Percentiles rank a stretch among this genome's conserved stretches.
These are phyloP conservation scores for Corvus moneduloides DNA, from an alignment of 2,113 vertebrate genomes.

Conservation along the genomic window DNA sequence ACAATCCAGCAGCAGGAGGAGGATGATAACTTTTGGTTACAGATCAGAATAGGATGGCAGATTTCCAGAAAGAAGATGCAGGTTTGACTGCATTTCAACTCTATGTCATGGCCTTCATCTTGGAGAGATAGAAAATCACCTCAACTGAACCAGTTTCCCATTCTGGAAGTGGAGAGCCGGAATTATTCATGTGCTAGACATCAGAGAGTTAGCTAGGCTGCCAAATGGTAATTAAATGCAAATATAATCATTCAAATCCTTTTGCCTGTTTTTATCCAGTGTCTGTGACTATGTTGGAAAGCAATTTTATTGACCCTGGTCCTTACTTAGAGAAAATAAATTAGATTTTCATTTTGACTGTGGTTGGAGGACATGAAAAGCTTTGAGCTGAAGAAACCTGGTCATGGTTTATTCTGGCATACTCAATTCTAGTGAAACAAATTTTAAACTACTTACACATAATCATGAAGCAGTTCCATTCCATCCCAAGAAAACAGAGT, in stretches of 20 bases:
- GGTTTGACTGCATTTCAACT: not conserved
- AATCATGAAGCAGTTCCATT: not conserved
- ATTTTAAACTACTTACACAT: not conserved
- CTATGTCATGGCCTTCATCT: not conserved
- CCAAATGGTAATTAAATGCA: slow-evolving; percentile 23
- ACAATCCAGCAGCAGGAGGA: not conserved
- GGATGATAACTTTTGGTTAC: not conserved
- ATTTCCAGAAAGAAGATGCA: not conserved
- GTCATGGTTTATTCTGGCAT: not conserved
- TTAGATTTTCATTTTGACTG: not conserved
- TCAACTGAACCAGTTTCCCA: not conserved
- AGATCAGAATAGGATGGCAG: not conserved
- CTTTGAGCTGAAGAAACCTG: not conserved
- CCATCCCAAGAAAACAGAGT: not conserved
- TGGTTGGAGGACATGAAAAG: not conserved
- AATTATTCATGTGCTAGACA: not conserved
- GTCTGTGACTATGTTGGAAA: not conserved
- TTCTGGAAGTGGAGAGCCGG: not conserved
- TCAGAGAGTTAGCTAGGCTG: not conserved
- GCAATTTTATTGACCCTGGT: not conserved
- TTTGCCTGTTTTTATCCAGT: not conserved
- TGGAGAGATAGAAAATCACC: not conserved
- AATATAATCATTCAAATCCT: not conserved
- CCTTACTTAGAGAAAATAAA: slow-evolving; percentile 10
- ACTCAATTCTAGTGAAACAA: not conserved